A percentile compares a stretch with the other conserved stretches of the same genome.
These are phyloP conservation scores for Sebastes itinus DNA, from an alignment of 2,797 vertebrate species.

Conservation along the genomic window DNA sequence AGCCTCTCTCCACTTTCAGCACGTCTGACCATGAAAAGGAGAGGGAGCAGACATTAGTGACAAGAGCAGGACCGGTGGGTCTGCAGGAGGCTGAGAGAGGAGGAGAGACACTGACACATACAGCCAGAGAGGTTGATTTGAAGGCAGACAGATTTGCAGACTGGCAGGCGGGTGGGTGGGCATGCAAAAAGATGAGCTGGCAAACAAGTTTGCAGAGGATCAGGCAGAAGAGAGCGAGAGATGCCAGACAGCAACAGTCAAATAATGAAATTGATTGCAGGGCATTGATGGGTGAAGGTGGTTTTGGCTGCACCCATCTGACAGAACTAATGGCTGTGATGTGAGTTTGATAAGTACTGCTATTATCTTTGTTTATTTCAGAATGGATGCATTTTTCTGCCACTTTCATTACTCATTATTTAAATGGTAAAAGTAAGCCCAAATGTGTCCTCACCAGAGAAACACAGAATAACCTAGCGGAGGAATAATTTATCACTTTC, in stretches of 20 bases:
- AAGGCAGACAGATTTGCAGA: slow-evolving; percentile 4
- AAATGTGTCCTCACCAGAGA: neutral
- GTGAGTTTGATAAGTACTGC: slow-evolving; percentile 18
- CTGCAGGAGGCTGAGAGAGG: neutral
- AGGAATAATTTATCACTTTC: neutral
- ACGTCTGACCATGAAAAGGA: neutral
- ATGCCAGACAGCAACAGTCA: slow-evolving; percentile 24
- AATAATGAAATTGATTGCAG: slow-evolving; percentile 55
- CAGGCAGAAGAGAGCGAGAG: neutral
- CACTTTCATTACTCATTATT: neutral
- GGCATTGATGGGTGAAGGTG: slow-evolving; percentile 49
- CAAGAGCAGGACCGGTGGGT: neutral
- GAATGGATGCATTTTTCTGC: slow-evolving; percentile 3
- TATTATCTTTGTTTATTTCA: slow-evolving; percentile 20
- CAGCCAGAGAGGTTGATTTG: neutral
- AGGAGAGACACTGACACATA: neutral
- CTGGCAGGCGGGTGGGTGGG: neutral
- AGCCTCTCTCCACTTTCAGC: neutral
- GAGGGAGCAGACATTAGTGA: neutral
- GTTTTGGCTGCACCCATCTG: slow-evolving; percentile 19
- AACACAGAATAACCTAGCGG: neutral
- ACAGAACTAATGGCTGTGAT: slow-evolving; percentile 27
- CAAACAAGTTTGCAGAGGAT: neutral
- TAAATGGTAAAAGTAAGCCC: neutral
- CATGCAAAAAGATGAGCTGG: slow-evolving; percentile 7